These are phyloP conservation scores for Hirtodrosophila alboralis DNA, from an alignment of 2,888 invertebrate species.

Conservation along the genomic window DNA sequence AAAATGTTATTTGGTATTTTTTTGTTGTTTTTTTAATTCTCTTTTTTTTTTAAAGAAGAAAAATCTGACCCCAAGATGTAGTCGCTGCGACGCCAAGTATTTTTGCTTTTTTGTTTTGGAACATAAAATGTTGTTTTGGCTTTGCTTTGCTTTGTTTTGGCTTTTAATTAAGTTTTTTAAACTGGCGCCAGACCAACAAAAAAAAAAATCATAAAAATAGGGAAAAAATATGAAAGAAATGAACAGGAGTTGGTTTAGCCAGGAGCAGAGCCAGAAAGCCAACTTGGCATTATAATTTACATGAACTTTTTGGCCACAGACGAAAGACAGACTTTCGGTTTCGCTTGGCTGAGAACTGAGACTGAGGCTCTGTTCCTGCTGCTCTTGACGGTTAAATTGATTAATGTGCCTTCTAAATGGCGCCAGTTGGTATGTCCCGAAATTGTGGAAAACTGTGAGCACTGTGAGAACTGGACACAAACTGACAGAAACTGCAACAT, in stretches of 20 bases:
- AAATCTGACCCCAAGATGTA: constrained; percentile 49
- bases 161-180: constrained; percentile 78
- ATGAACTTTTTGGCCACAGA: constrained; percentile 30
- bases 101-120: too few species aligned
- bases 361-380: constrained; percentile 34
- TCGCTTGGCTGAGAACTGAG: constrained; percentile 71
- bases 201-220: constrained; percentile 21
- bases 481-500: constrained; percentile 57
- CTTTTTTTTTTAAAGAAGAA: too few species aligned
- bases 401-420: constrained; percentile 76
- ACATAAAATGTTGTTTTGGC: constrained; percentile 56
- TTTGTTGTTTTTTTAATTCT: too few species aligned
- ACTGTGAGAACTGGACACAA: constrained; percentile 20
- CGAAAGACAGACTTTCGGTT: constrained; percentile 68
- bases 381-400: constrained; percentile 69
- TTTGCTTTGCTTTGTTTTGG: constrained; percentile 71
- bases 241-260: not conserved
- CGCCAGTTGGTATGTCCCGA: constrained; percentile 59
- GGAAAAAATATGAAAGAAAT: not conserved
- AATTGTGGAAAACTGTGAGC: too few species aligned
- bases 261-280: not conserved
- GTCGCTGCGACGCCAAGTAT: constrained; percentile 49
- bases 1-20: constrained; percentile 49
- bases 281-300: constrained; percentile 49
- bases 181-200: constrained; percentile 72